A percentile compares a stretch with the other conserved stretches of the same genome.
phyloP scores from a whole-genome alignment of 2,113 vertebrate species.

The Syngnathus floridae region DNA sequence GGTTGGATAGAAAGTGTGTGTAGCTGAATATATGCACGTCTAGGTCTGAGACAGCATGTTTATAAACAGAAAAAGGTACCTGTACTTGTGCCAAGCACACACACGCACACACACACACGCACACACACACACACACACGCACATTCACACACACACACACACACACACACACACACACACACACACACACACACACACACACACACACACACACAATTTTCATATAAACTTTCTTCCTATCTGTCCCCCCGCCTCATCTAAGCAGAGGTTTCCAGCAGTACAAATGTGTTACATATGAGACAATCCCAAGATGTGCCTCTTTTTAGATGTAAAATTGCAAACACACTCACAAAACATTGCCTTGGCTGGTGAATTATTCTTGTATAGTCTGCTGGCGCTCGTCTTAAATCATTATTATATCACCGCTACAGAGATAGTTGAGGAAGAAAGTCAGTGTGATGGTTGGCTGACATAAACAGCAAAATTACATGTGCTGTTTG shows the following conservation, averaged over 20 bases:
- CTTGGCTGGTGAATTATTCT: slow-evolving; percentile 20
- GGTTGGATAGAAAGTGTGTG: slow-evolving; percentile 47
- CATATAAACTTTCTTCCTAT: slow-evolving; percentile 27
- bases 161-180: no score
- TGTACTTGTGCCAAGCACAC: slow-evolving; percentile 16
- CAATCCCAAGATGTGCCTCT: slow-evolving; percentile 19
- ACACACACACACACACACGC: no score
- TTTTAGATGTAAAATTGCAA: slow-evolving; percentile 18
- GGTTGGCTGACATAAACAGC: slow-evolving; percentile 36
- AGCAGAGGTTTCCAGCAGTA: slow-evolving; percentile 30
- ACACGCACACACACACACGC: background rate
- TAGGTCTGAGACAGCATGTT: background rate
- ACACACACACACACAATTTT: no score
- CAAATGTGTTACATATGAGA: slow-evolving; percentile 40
- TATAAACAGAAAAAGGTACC: slow-evolving; percentile 1
- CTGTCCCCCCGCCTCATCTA: slow-evolving; percentile 32
- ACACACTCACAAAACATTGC: slow-evolving; percentile 12
- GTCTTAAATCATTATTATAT: slow-evolving; percentile 31
- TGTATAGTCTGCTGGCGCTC: slow-evolving; percentile 9
- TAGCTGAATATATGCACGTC: slow-evolving; percentile 43
- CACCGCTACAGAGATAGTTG: slow-evolving; percentile 29
- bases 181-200: background rate
- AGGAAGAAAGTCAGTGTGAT: slow-evolving; percentile 32
- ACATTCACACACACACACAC: no score
- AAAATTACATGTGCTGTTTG: slow-evolving; percentile 36